Conservation (phyloP, 2,113 vertebrate species). For the Acanthochromis polyacanthus region DNA sequence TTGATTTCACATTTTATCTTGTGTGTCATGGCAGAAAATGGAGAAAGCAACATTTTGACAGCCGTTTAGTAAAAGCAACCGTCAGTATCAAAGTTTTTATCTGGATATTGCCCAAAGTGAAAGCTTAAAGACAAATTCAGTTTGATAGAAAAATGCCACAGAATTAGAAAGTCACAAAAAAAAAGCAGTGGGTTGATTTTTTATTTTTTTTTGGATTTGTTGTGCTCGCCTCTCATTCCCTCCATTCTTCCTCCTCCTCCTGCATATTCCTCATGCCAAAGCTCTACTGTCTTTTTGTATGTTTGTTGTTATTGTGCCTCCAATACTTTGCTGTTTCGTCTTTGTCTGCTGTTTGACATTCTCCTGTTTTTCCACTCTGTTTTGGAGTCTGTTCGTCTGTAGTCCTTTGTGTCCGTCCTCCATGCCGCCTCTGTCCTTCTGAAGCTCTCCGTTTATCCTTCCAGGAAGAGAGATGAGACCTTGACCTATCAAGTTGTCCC, state of each 20-base stretch:
- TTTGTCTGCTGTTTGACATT: constrained; percentile 31
- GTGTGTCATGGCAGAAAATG: too few relatives aligned
- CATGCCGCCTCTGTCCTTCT: constrained; percentile 36
- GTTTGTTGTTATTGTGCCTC: constrained; percentile 32
- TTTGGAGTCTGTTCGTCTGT: not conserved
- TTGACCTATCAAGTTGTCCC: constrained; percentile 64
- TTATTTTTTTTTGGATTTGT: constrained; percentile 38
- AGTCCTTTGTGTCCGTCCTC: constrained; percentile 3
- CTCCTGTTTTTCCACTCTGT: not conserved
- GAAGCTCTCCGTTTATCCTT: constrained; percentile 56
- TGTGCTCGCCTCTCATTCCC: not conserved
- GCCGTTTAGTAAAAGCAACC: too few relatives aligned
- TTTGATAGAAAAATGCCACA: not conserved
- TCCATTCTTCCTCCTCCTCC: not conserved
- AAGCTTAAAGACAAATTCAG: not conserved
- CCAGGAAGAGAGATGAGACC: constrained; percentile 65
- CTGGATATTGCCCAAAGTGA: too few relatives aligned
- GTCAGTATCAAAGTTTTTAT: too few relatives aligned
- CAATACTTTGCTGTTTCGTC: not conserved
- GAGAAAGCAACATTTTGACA: too few relatives aligned
- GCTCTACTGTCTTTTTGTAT: constrained; percentile 22
- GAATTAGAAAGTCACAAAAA: not conserved
- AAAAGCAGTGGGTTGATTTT: constrained; percentile 29
- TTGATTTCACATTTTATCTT: too few relatives aligned
- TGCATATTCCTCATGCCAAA: not conserved